Conservation (phyloP, 2,113 vertebrate species). For the Pterocles burchelli region DNA sequence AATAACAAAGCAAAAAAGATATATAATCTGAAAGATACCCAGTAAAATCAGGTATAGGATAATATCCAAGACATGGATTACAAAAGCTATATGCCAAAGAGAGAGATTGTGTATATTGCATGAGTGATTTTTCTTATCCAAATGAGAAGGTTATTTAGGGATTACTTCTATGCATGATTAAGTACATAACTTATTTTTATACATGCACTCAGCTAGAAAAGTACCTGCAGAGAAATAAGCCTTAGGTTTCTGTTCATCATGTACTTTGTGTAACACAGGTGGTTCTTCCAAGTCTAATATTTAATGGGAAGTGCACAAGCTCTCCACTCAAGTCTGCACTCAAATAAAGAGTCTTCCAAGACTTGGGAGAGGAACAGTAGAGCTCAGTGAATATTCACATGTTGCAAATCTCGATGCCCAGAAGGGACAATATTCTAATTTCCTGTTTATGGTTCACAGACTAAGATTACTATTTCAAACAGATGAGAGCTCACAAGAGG, state of each 20-base stretch:
- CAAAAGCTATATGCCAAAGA: not conserved
- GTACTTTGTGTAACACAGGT: not conserved
- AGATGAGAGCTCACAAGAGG: not conserved
- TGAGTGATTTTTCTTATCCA: not conserved
- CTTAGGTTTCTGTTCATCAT: not conserved
- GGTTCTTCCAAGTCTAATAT: not conserved
- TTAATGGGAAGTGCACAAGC: not conserved
- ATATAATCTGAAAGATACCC: not conserved
- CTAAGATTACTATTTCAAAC: not conserved
- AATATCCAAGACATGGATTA: not conserved
- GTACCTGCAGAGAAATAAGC: not conserved
- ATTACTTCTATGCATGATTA: conserved; percentile 43
- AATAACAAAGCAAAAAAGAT: not conserved
- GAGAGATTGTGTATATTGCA: not conserved
- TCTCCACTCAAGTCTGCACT: not conserved
- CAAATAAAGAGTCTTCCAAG: not conserved
- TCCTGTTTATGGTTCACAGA: not conserved
- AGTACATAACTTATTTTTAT: conserved; percentile 47
- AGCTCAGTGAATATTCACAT: not conserved
- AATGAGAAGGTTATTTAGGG: conserved; percentile 41
- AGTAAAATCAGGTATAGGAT: not conserved
- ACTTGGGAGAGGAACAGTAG: not conserved
- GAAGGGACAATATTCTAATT: not conserved
- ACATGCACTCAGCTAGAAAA: not conserved
- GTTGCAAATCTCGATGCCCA: not conserved